phyloP scores from a whole-genome alignment of 2,888 invertebrate genomes.

The Aquatica leii region DNA sequence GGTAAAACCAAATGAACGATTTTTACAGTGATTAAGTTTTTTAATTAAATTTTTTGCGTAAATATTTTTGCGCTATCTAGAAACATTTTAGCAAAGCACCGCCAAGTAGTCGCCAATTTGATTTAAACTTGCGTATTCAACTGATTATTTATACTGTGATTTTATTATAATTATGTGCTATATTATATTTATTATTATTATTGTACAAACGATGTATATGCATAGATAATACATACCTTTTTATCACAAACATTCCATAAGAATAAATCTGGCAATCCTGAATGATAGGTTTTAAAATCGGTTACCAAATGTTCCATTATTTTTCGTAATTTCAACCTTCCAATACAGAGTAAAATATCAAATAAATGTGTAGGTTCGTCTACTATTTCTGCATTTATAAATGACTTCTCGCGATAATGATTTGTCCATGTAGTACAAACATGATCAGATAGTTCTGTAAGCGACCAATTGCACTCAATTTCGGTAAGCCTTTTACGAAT shows the following conservation, averaged over 20 bases:
- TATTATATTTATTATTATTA: too few relatives aligned
- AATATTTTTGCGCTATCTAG: too few relatives aligned
- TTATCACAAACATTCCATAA: conserved; percentile 80
- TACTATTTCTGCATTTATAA: conserved; percentile 30
- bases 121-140: too few relatives aligned
- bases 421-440: conserved; percentile 61
- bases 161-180: too few relatives aligned
- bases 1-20: too few relatives aligned
- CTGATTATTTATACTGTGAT: too few relatives aligned
- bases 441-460: conserved; percentile 62
- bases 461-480: conserved; percentile 56
- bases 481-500: conserved; percentile 66
- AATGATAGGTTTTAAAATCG: conserved; percentile 68
- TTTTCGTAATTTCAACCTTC: conserved; percentile 62
- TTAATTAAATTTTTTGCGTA: too few relatives aligned
- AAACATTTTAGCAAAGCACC: too few relatives aligned
- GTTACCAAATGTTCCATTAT: conserved; percentile 69
- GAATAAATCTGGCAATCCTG: conserved; percentile 86
- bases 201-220: too few relatives aligned
- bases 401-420: conserved; percentile 51
- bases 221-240: too few relatives aligned
- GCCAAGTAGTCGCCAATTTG: too few relatives aligned
- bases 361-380: conserved; percentile 53
- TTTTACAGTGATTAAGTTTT: too few relatives aligned
- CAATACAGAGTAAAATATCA: conserved; percentile 65